phyloP scores from a whole-genome alignment of 2,113 vertebrate genomes.

The Dasypus novemcinctus region DNA sequence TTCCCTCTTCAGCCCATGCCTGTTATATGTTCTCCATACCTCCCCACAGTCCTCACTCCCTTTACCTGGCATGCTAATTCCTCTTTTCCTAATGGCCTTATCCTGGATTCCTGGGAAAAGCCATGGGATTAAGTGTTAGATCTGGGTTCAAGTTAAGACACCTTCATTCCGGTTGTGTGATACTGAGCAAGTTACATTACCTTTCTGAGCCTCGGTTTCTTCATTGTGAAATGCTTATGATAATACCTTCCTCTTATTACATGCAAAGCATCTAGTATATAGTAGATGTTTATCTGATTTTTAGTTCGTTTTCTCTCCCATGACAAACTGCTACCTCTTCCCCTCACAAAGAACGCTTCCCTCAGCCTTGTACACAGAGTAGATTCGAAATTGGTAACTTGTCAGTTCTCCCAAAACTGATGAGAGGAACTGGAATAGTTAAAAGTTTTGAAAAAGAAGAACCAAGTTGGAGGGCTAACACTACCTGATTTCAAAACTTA shows the following conservation, averaged over 20 bases:
- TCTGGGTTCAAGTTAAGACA: neutral
- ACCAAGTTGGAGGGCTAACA: neutral
- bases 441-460: neutral
- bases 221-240: neutral
- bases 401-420: neutral
- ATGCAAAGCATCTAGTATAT: neutral
- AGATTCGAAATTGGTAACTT: neutral
- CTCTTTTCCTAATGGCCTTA: neutral
- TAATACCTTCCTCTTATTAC: neutral
- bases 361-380: neutral
- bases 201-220: neutral
- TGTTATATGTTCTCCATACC: neutral
- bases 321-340: neutral
- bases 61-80: neutral
- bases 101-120: neutral
- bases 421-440: neutral
- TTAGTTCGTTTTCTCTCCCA: neutral
- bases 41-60: neutral
- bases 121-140: neutral
- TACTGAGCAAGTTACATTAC: neutral
- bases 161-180: neutral
- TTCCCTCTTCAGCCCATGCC: neutral
- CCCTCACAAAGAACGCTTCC: neutral
- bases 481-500: neutral
- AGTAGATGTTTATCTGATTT: neutral